Conservation (phyloP, 2,888 invertebrate genomes). For the Shargacucullia verbasci region DNA sequence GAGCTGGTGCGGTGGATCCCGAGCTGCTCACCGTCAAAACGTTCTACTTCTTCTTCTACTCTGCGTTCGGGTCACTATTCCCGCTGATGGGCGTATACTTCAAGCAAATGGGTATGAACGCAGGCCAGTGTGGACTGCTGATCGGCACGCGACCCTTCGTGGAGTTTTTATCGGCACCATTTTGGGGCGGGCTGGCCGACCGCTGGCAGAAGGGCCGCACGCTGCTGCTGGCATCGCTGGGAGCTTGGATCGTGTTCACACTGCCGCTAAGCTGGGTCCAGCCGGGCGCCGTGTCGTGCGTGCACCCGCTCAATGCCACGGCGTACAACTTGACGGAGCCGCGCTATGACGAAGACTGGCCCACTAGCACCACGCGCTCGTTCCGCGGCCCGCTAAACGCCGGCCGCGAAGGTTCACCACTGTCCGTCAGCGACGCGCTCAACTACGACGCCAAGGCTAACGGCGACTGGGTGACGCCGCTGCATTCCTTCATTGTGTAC, state of each 20-base stretch:
- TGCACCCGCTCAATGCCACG: constrained; percentile 88
- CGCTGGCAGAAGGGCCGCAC: constrained; percentile 96
- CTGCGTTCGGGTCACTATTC: constrained; percentile 99
- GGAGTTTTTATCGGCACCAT: constrained; percentile 98
- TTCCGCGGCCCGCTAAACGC: constrained; percentile 72
- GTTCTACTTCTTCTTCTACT: constrained; percentile 99
- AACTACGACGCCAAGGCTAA: constrained; percentile 93
- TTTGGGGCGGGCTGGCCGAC: constrained; percentile 99
- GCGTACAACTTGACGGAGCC: constrained; percentile 90
- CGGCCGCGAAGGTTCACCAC: constrained; percentile 89
- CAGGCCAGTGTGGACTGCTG: constrained; percentile 97
- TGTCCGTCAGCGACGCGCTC: constrained; percentile 92
- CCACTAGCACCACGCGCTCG: constrained; percentile 60
- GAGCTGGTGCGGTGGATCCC: constrained; percentile 94
- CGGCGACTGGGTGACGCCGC: constrained; percentile 95
- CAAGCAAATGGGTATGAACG: constrained; percentile 99
- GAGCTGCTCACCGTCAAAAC: constrained; percentile 98
- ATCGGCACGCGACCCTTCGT: constrained; percentile 99
- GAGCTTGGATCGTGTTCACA: constrained; percentile 99
- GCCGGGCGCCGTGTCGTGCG: constrained; percentile 97
- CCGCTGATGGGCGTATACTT: constrained; percentile 99
- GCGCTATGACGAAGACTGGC: constrained; percentile 81
- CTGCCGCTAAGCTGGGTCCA: constrained; percentile 98
- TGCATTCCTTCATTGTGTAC: constrained; percentile 98
- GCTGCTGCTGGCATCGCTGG: constrained; percentile 95